Conservation (phyloP, 2,888 invertebrate genomes). For the Rhagophthalmus giganteus region DNA sequence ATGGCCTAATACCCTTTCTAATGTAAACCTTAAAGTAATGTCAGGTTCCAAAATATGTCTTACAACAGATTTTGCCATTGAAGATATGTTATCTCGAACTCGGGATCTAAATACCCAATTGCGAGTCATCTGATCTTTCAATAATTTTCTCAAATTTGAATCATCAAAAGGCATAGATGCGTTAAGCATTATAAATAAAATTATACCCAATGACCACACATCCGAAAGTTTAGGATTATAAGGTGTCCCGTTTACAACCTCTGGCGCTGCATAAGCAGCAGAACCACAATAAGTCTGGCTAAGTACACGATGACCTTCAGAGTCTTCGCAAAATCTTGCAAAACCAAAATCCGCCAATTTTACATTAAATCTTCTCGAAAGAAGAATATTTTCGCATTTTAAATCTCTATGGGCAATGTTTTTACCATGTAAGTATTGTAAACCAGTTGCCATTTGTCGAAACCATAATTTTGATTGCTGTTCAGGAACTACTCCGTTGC, state of each 20-base stretch:
- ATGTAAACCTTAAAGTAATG: slow-evolving; percentile 72
- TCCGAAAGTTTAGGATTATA: slow-evolving; percentile 89
- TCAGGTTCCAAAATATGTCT: slow-evolving; percentile 83
- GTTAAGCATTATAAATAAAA: slow-evolving; percentile 92
- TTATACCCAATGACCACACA: slow-evolving; percentile 91
- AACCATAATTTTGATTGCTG: slow-evolving; percentile 83
- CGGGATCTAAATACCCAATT: slow-evolving; percentile 76
- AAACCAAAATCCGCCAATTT: slow-evolving; percentile 95
- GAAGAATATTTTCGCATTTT: slow-evolving; percentile 90
- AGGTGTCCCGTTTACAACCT: slow-evolving; percentile 86
- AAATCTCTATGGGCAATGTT: slow-evolving; percentile 89
- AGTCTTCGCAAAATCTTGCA: slow-evolving; percentile 77
- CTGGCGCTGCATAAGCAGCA: slow-evolving; percentile 94
- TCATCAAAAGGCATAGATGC: slow-evolving; percentile 95
- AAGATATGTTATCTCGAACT: slow-evolving; percentile 69
- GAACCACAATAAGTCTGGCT: slow-evolving; percentile 96
- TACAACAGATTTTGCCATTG: slow-evolving; percentile 76
- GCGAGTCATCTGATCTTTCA: slow-evolving; percentile 81
- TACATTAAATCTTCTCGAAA: slow-evolving; percentile 82
- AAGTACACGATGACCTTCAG: slow-evolving; percentile 72
- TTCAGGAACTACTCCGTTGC: slow-evolving; percentile 76
- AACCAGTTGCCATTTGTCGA: slow-evolving; percentile 79
- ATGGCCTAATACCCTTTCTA: slow-evolving; percentile 74
- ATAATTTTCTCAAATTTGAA: slow-evolving; percentile 76
- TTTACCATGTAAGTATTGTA: slow-evolving; percentile 80